Conservation (phyloP, 2,888 invertebrate genomes). For the Malthinus seriepunctatus region DNA sequence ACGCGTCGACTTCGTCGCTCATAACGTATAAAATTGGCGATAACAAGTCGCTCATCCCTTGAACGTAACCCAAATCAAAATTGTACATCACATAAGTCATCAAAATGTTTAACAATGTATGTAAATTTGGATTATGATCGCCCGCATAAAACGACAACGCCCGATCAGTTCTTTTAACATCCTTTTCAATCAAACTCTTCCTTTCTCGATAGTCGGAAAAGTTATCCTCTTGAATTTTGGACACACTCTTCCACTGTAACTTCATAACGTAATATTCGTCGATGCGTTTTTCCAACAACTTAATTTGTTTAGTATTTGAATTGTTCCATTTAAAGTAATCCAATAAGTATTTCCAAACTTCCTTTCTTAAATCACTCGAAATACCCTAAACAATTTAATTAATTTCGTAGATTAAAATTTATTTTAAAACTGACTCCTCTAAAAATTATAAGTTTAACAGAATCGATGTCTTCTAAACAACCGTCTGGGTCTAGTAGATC, state of each 20-base stretch:
- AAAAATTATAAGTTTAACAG: slow-evolving; percentile 85
- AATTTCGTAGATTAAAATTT: no score
- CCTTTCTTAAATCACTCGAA: slow-evolving; percentile 71
- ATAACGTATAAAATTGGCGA: slow-evolving; percentile 89
- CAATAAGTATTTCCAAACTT: slow-evolving; percentile 94
- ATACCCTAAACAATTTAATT: slow-evolving; percentile 66
- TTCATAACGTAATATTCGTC: slow-evolving; percentile 95
- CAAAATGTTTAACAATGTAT: slow-evolving; percentile 84
- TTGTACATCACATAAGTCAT: slow-evolving; percentile 99
- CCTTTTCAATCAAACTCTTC: slow-evolving; percentile 95
- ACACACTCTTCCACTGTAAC: slow-evolving; percentile 92
- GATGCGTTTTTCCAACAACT: slow-evolving; percentile 70
- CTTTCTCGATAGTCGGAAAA: slow-evolving; percentile 88
- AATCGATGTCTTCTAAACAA: slow-evolving; percentile 74
- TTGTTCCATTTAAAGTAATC: slow-evolving; percentile 87
- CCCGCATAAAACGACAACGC: slow-evolving; percentile 91
- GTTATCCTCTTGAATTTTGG: slow-evolving; percentile 81
- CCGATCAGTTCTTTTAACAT: slow-evolving; percentile 94
- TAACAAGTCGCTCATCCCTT: slow-evolving; percentile 97
- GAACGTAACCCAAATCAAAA: slow-evolving; percentile 94
- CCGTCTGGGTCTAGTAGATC: slow-evolving; percentile 81
- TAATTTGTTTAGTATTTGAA: slow-evolving; percentile 70
- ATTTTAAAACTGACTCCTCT: slow-evolving; percentile 73
- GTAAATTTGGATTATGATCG: slow-evolving; percentile 87
- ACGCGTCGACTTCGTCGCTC: slow-evolving; percentile 93